Evolutionary conservation across 2,797 vertebrate species (phyloP), one percentile per base, ranked within the genome.

Genomic region (Adelosebastes latens): DNA sequence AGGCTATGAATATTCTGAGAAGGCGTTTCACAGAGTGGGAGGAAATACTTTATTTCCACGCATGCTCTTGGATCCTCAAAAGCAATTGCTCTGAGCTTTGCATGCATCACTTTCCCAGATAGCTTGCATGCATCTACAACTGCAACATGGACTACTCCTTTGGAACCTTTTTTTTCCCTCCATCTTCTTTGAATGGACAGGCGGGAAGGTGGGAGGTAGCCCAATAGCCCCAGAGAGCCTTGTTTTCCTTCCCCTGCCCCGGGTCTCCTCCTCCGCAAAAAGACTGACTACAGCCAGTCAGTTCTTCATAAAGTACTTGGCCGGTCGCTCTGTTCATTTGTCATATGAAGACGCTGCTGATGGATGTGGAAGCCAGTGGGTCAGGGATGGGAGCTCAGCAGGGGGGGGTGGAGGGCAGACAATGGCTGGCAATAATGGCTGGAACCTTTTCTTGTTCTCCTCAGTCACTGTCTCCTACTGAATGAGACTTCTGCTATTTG

Each of bases 391-490:
- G 46, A 63, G 75, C 0, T 8, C 31, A 55, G 55, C 12, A 31
- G 36, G 24, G 59, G 42, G 59, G 29, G 52, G 18, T 4, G 32
- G 11, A 24, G 69, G 53, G 29, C 60, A 84, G 58, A 88, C 72
- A 82, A 82, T 79, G 81, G 76, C 49, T 56, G 64, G 53, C 88
- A 87, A 90, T 80, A 75, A 80, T 62, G 18, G 79, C 76, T 92
- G 88, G 71, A 94, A 92, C 86, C 63, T 85, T 81, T 84, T 68
- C 61, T 80, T 82, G 64, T 66, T 84, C 76, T 81, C 14, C 52
- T 59, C 72, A 25, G 60, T 84, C 52, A 65, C 52, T 76, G 72
- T 83, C 79, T 83, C 39, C n/a, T 71, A 55, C 78, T 49, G 12
- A 86, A 85, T 72, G 66, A 72, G 69, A 83, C 76, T 83, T 66